Evolutionary conservation across 2,113 vertebrate genomes (phyloP).

Genomic region (Fukomys damarensis): DNA sequence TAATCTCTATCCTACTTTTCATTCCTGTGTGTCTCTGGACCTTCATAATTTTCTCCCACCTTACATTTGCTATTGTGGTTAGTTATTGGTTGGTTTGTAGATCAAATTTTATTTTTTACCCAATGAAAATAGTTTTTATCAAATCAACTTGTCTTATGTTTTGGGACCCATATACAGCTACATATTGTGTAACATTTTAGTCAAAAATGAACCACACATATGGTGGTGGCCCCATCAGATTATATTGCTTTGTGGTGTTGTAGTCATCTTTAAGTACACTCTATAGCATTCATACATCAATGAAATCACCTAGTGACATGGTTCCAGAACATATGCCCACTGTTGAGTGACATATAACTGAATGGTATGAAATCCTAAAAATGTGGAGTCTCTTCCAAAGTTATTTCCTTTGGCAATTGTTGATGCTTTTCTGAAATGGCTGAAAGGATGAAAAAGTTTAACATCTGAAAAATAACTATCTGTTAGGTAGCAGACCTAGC

Average conservation of each 20-base stretch:
- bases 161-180: background rate
- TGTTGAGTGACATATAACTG: background rate
- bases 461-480: background rate
- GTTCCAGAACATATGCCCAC: background rate
- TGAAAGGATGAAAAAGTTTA: background rate
- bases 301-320: background rate
- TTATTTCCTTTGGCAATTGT: background rate
- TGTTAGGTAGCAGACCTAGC: background rate
- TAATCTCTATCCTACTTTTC: background rate
- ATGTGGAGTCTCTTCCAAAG: background rate
- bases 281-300: background rate
- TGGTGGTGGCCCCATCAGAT: background rate
- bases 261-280: background rate
- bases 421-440: background rate
- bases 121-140: conserved; percentile 41
- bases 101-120: conserved; percentile 39
- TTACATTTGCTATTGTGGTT: background rate
- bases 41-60: background rate
- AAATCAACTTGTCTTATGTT: conserved; percentile 8
- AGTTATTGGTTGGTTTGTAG: background rate
- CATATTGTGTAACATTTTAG: background rate
- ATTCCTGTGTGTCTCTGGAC: background rate
- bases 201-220: background rate
- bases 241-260: too few relatives aligned
- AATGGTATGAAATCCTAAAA: conserved; percentile 35